Base-by-base conservation (phyloP, 1,140 invertebrate species). In the Homalodisca vitripennis region DNA sequence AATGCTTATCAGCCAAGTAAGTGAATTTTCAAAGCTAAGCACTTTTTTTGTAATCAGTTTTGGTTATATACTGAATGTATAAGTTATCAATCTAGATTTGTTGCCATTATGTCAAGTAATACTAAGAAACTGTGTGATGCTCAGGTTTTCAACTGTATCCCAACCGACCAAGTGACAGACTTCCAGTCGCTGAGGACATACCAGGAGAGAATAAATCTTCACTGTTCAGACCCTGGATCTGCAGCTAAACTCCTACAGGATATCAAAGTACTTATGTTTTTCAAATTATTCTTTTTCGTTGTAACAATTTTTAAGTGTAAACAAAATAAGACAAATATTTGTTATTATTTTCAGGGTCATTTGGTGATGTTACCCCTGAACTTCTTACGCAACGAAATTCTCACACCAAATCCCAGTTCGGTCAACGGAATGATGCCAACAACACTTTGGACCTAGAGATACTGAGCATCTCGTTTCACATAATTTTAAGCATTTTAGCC, bases 381-480 rank as follows among this genome's bases (percentile, higher is more conserved):
- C 66, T 98, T 98, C 79, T 85, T 98, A 20, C 86, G 85, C 72
- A 87, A 93, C 72, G 93, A 96, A 82, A 85, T 85, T 60, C 81
- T 97, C 24, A 92, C 89, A 27, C 94, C 94, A 1, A 84, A 86
- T 65, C 85, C 87, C 41, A 86, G 87, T 60, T 89, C 91, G 55
- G 91, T 93, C 76, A 93, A 95, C 80, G 92, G 90, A 53, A 89
- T 92, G 72, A 87, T 92, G 85, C 91, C 91, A 14, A 92, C 89
- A 30, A 82, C 88, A 17, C 78, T 93, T 22, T 93, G 91, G 91
- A 92, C 88, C 48, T 92, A 82, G 55, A 41, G 34, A 41, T 41
- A 41, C 34, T 41, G 6, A 41, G 34, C 17, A 41, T 10, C 6
- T 41, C 34, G 34, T 41, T 41, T 17, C 17, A 41, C 34, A 41